phyloP scores from a whole-genome alignment of 1,140 invertebrate genomes.

The Latrodectus geometricus region DNA sequence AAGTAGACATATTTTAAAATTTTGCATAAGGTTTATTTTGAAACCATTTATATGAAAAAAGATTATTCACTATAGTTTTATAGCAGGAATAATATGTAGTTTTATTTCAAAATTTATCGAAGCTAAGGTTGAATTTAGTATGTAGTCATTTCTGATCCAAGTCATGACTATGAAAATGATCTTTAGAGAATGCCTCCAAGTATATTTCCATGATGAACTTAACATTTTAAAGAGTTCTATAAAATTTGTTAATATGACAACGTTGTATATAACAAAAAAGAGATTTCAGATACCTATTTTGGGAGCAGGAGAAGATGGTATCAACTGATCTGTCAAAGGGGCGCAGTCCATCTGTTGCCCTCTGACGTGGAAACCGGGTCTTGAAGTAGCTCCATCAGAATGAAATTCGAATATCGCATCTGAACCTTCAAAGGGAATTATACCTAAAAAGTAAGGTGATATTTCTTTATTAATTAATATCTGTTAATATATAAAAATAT shows the following conservation, averaged over 20 bases:
- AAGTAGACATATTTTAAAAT: too few relatives aligned
- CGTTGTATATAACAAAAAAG: not conserved
- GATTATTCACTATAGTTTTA: too few relatives aligned
- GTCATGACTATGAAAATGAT: too few relatives aligned
- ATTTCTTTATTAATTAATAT: not conserved
- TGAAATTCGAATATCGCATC: constrained; percentile 57
- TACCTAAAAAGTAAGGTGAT: constrained; percentile 20
- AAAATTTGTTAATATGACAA: not conserved
- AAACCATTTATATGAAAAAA: too few relatives aligned
- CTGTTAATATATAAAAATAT: not conserved
- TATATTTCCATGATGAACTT: too few relatives aligned
- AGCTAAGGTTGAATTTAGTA: too few relatives aligned
- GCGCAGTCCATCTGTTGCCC: constrained; percentile 61
- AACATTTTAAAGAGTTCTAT: too few relatives aligned
- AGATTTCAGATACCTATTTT: not conserved
- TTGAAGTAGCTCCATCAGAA: constrained; percentile 55
- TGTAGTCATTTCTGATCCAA: too few relatives aligned
- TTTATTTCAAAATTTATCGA: too few relatives aligned
- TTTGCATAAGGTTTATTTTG: too few relatives aligned
- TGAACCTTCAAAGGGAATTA: constrained; percentile 39
- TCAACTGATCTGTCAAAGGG: constrained; percentile 1
- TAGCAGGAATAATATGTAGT: too few relatives aligned
- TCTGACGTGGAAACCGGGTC: constrained; percentile 62
- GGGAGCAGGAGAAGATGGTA: not conserved
- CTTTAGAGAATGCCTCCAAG: too few relatives aligned